phyloP scores from a whole-genome alignment of 92 coral and sea anemone genomes.

The Desmophyllum pertusum region DNA sequence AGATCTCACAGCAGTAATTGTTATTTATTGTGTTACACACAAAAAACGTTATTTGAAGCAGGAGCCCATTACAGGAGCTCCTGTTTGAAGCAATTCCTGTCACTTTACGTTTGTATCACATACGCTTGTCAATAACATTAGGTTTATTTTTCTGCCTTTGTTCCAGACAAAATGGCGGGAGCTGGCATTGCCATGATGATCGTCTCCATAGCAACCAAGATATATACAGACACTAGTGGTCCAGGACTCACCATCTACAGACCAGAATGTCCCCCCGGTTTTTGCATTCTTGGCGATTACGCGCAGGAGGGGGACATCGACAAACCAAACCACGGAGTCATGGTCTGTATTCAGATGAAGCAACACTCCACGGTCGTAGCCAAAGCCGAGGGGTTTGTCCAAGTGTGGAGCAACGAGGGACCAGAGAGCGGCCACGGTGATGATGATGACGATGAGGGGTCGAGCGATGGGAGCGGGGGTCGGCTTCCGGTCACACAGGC shows the following conservation, averaged over 20 bases:
- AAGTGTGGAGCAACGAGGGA: conserved; percentile 73
- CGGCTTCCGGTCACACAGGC: conserved; percentile 46
- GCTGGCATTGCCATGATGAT: conserved; percentile 40
- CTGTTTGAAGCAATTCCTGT: too few relatives aligned
- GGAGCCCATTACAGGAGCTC: too few relatives aligned
- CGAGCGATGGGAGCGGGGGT: conserved; percentile 44
- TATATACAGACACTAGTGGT: conserved; percentile 64
- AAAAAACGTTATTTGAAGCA: too few relatives aligned
- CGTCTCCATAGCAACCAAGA: conserved; percentile 57
- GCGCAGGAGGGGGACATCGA: conserved; percentile 71
- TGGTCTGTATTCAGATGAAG: conserved; percentile 55
- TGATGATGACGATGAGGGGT: conserved; percentile 38
- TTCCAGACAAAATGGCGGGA: conserved; percentile 13
- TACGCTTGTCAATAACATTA: not conserved
- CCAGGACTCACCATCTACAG: conserved; percentile 73
- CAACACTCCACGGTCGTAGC: conserved; percentile 40
- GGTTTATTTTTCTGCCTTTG: not conserved
- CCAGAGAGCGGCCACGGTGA: conserved; percentile 34
- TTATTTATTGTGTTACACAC: too few relatives aligned
- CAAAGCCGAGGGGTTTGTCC: conserved; percentile 58
- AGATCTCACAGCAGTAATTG: too few relatives aligned
- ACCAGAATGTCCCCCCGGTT: conserved; percentile 87
- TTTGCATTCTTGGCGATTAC: conserved; percentile 81
- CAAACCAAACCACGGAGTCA: conserved; percentile 74
- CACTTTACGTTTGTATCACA: too few relatives aligned